Evolutionary conservation across 2,888 invertebrate species (phyloP).

Genomic region (Drosophila rellima): DNA sequence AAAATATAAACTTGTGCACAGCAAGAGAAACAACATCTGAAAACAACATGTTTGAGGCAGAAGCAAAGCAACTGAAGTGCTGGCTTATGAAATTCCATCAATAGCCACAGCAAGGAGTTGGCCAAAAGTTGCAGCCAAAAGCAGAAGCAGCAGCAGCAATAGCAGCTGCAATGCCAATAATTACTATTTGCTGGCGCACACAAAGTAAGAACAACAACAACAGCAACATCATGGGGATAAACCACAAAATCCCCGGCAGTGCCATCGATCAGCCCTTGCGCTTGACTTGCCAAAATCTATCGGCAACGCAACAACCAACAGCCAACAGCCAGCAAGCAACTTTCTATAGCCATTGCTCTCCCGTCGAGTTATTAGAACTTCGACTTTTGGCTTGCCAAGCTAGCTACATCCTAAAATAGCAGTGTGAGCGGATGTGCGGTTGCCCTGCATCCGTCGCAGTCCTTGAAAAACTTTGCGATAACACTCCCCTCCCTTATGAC

Average conservation of each 20-base stretch:
- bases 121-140: conserved; percentile 42
- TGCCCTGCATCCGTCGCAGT: conserved; percentile 62
- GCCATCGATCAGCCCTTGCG: conserved; percentile 59
- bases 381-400: conserved; percentile 45
- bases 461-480: conserved; percentile 76
- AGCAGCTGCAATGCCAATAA: conserved; percentile 69
- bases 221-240: conserved; percentile 11
- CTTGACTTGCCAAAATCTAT: conserved; percentile 61
- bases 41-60: conserved; percentile 32
- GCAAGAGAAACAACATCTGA: conserved; percentile 19
- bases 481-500: conserved; percentile 26
- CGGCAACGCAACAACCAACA: conserved; percentile 46
- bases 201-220: conserved; percentile 35
- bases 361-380: conserved; percentile 69
- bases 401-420: neutral
- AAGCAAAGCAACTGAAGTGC: conserved; percentile 59
- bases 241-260: conserved; percentile 25
- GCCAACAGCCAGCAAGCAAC: conserved; percentile 28
- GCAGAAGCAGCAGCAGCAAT: conserved; percentile 27
- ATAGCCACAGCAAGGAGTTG: conserved; percentile 55
- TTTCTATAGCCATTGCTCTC: conserved; percentile 61
- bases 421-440: conserved; percentile 1
- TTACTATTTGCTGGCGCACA: conserved; percentile 68
- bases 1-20: conserved; percentile 14
- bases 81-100: conserved; percentile 71